Evolutionary conservation across 1,140 invertebrate species (phyloP).

Genomic region (Danaus melanippus): DNA sequence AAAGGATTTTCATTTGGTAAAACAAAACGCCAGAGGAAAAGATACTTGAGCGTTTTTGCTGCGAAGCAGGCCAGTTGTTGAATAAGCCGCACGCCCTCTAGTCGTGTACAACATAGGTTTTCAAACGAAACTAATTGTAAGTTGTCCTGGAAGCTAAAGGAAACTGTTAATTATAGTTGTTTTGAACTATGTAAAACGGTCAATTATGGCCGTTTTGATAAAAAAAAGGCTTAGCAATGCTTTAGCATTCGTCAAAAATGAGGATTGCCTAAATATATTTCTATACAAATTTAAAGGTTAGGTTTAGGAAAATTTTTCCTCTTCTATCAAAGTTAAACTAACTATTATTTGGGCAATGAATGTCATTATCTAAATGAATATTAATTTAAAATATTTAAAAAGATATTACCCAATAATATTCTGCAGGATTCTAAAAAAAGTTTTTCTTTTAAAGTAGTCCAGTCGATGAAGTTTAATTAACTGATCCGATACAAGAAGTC

Average conservation of each 20-base stretch:
- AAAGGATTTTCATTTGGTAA: slow-evolving; percentile 53
- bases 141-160: slow-evolving; percentile 41
- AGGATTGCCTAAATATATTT: no score
- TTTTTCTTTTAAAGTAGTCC: slow-evolving; percentile 44
- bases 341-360: no score
- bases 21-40: slow-evolving; percentile 58
- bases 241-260: no score
- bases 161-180: not conserved
- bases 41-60: slow-evolving; percentile 44
- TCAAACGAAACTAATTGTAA: slow-evolving; percentile 53
- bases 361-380: no score
- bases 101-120: slow-evolving; percentile 42
- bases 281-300: no score
- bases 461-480: slow-evolving; percentile 41
- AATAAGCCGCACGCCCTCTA: slow-evolving; percentile 46
- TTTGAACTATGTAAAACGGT: no score
- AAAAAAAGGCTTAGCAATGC: no score
- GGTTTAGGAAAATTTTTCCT: no score
- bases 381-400: no score
- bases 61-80: slow-evolving; percentile 49
- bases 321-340: no score
- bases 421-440: slow-evolving; percentile 34
- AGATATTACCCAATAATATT: slow-evolving; percentile 38
- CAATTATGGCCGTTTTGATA: no score
- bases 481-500: slow-evolving; percentile 43